These are phyloP conservation scores for Drosophila albomicans DNA, from an alignment of 1,140 invertebrate species.

Conservation along the genomic window DNA sequence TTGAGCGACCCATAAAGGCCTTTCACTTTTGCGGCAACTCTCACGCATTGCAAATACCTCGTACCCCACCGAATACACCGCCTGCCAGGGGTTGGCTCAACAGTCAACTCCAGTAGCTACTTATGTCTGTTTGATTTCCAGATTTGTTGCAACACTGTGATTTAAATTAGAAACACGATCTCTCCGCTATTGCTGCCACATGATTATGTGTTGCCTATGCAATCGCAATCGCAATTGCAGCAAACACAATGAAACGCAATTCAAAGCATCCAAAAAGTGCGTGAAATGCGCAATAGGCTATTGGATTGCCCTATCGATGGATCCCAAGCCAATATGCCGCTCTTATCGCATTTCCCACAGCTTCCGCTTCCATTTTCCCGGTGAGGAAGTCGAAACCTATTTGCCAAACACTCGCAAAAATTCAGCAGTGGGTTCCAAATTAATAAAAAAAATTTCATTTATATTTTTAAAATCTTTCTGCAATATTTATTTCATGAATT, in stretches of 20 bases:
- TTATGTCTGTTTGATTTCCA: slow-evolving; percentile 39
- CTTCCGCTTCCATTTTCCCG: slow-evolving; percentile 33
- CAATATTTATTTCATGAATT: no score
- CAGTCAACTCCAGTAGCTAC: slow-evolving; percentile 44
- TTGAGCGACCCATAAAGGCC: slow-evolving; percentile 75
- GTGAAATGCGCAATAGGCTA: slow-evolving; percentile 14
- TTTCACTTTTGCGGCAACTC: slow-evolving; percentile 74
- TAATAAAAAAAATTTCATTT: neutral
- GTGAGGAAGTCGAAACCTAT: neutral
- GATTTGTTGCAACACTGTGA: slow-evolving; percentile 38
- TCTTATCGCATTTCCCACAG: slow-evolving; percentile 16
- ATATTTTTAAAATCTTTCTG: neutral
- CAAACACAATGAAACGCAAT: neutral
- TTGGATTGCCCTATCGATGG: slow-evolving; percentile 7
- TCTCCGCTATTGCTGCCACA: slow-evolving; percentile 20
- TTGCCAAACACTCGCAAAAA: neutral
- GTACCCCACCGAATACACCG: slow-evolving; percentile 9
- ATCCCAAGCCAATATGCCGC: slow-evolving; percentile 14
- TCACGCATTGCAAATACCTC: slow-evolving; percentile 52
- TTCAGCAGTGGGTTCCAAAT: no score
- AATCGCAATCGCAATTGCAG: slow-evolving; percentile 8
- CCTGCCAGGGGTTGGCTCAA: slow-evolving; percentile 1
- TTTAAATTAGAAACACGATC: slow-evolving; percentile 55
- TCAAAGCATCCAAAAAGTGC: slow-evolving; percentile 28
- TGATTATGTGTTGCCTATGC: slow-evolving; percentile 31